These are phyloP conservation scores for Protophormia terraenovae DNA, from an alignment of 2,888 invertebrate genomes.

Conservation along the genomic window DNA sequence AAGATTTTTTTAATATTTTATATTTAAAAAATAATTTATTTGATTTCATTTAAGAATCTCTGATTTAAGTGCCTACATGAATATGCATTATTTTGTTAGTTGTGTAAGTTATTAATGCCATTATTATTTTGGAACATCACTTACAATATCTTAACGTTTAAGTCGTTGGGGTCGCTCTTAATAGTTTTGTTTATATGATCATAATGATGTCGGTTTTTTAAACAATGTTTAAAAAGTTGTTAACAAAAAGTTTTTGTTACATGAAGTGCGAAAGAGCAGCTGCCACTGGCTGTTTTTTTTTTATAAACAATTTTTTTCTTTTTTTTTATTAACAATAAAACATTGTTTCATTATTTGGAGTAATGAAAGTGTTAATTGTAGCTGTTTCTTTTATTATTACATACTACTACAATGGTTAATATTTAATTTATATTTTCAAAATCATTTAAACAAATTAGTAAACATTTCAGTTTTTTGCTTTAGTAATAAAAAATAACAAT, in stretches of 20 bases:
- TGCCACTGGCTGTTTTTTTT: slow-evolving; percentile 22
- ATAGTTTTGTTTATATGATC: background rate
- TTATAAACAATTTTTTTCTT: background rate
- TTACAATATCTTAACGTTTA: background rate
- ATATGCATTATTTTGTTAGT: background rate
- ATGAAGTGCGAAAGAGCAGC: background rate
- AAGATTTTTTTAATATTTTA: too few relatives aligned
- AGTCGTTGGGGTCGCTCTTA: background rate
- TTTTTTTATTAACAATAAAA: background rate
- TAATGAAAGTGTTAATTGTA: slow-evolving; percentile 49
- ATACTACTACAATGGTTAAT: background rate
- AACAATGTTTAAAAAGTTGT: background rate
- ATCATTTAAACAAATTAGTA: background rate
- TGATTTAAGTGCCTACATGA: background rate
- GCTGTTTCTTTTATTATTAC: background rate
- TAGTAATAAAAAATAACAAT: background rate
- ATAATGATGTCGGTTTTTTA: background rate
- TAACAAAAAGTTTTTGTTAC: background rate
- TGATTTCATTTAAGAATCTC: background rate
- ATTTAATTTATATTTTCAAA: background rate
- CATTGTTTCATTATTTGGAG: background rate
- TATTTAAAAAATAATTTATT: too few relatives aligned
- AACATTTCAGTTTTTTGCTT: background rate
- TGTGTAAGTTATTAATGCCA: background rate
- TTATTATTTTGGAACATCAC: background rate